These are phyloP conservation scores for Trachelipus rathkii DNA, from an alignment of 1,140 invertebrate species.

Conservation along the genomic window DNA sequence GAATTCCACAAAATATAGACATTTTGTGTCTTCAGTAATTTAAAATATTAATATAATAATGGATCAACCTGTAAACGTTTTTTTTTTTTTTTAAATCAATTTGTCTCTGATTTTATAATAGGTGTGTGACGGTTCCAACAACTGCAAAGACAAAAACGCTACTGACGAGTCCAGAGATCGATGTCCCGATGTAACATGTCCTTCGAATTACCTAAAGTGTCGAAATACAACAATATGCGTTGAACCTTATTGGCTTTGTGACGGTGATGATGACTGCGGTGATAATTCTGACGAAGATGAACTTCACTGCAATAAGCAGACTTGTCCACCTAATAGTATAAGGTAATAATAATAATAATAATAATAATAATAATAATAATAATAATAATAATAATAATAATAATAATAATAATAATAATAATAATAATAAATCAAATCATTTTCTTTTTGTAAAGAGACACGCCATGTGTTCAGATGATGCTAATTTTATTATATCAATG, in stretches of 20 bases:
- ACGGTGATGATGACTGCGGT: conserved; percentile 91
- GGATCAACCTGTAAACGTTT: no score
- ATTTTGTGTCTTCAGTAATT: no score
- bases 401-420: no score
- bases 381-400: no score
- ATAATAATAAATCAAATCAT: no score
- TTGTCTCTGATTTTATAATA: conserved; percentile 44
- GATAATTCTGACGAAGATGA: conserved; percentile 93
- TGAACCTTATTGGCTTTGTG: conserved; percentile 90
- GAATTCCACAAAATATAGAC: no score
- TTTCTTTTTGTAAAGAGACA: no score
- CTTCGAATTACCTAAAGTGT: conserved; percentile 80
- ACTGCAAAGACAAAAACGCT: conserved; percentile 88
- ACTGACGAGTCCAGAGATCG: conserved; percentile 83
- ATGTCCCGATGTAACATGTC: conserved; percentile 80
- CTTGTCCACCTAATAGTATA: conserved; percentile 87
- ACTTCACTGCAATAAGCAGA: conserved; percentile 77
- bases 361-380: no score
- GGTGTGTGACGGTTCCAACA: conserved; percentile 89
- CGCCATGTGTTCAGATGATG: no score
- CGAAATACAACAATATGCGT: conserved; percentile 91
- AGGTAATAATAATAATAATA: conserved; percentile 48
- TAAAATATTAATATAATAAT: no score
- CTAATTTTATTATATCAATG: no score
- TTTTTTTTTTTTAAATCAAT: no score